Evolutionary conservation across 1,140 invertebrate species (phyloP).

Genomic region (Drosophila parabipectinata): DNA sequence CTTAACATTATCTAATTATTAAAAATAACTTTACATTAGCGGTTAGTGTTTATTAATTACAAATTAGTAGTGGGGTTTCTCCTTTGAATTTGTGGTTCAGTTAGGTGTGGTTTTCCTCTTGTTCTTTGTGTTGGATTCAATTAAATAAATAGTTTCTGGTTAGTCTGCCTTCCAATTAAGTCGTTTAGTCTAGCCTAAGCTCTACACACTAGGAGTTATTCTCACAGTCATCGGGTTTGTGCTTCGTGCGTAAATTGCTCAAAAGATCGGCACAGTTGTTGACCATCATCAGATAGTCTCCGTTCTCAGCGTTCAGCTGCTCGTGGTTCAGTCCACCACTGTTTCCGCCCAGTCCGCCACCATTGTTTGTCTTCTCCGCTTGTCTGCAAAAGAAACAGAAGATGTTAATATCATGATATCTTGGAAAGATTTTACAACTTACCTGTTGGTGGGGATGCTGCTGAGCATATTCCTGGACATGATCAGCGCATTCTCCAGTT

Average conservation of each 20-base stretch:
- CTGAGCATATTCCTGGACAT: constrained; percentile 85
- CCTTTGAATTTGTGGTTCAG: background rate
- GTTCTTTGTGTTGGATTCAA: constrained; percentile 43
- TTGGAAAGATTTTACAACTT: background rate
- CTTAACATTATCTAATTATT: constrained; percentile 44
- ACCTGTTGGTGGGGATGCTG: constrained; percentile 81
- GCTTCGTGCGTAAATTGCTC: constrained; percentile 83
- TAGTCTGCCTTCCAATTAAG: constrained; percentile 38
- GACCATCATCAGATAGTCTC: constrained; percentile 84
- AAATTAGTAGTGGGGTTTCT: constrained; percentile 50
- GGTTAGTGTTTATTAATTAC: constrained; percentile 65
- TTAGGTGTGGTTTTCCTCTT: background rate
- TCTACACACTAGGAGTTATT: constrained; percentile 84
- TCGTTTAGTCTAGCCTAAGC: constrained; percentile 62
- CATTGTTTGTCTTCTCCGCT: constrained; percentile 68
- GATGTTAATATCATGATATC: background rate
- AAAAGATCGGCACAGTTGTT: constrained; percentile 84
- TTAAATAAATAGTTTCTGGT: constrained; percentile 75
- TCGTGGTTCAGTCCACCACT: constrained; percentile 52
- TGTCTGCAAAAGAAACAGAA: constrained; percentile 45
- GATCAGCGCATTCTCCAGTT: constrained; percentile 85
- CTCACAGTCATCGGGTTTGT: constrained; percentile 84
- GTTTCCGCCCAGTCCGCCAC: constrained; percentile 29
- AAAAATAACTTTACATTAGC: constrained; percentile 58
- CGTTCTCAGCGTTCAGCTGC: constrained; percentile 68